phyloP scores from a whole-genome alignment of 2,797 vertebrate genomes.

The Sandelia bainsii region DNA sequence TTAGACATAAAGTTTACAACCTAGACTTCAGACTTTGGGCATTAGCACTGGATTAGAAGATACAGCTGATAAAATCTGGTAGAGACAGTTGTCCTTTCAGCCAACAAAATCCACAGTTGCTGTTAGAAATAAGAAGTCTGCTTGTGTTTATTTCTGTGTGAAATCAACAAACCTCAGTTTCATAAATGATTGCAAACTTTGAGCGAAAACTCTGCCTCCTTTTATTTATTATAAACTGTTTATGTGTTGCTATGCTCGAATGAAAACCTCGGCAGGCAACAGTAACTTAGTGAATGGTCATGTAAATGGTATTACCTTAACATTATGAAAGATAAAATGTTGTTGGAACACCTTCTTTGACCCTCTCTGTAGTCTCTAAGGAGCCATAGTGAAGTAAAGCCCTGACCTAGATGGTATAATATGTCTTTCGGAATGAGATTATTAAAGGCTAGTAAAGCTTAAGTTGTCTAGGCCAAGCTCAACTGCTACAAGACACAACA shows the following conservation, averaged over 20 bases:
- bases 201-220: no score
- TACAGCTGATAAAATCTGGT: neutral
- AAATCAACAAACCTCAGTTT: no score
- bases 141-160: neutral
- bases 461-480: constrained; percentile 67
- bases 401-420: constrained; percentile 73
- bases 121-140: neutral
- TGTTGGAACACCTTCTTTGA: no score
- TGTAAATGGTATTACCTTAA: no score
- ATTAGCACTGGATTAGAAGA: neutral
- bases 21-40: neutral
- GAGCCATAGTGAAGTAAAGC: constrained; percentile 55
- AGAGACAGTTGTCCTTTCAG: neutral
- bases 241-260: no score
- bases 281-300: no score
- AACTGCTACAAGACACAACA: constrained; percentile 59
- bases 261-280: neutral
- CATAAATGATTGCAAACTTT: no score
- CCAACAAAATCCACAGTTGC: neutral
- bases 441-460: constrained; percentile 69
- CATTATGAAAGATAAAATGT: no score
- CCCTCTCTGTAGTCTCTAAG: constrained; percentile 33
- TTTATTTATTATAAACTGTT: no score
- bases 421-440: constrained; percentile 68
- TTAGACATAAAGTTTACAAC: neutral